Conservation (phyloP, 1,140 invertebrate genomes). For the Aplysia californica region DNA sequence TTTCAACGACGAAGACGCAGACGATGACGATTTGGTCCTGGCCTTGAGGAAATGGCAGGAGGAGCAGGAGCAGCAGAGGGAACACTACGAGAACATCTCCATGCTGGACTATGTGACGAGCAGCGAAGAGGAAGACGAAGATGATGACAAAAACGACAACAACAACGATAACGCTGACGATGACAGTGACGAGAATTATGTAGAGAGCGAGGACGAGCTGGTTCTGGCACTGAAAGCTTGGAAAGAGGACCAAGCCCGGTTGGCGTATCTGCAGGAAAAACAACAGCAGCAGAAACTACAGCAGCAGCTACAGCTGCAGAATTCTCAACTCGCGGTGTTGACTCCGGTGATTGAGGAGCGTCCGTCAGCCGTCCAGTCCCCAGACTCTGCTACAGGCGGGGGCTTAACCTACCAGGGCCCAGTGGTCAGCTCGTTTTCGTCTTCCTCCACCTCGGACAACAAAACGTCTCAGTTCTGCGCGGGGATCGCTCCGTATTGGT, state of each 20-base stretch:
- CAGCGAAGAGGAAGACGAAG: constrained; percentile 14
- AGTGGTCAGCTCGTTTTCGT: too few relatives aligned
- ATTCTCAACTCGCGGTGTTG: too few relatives aligned
- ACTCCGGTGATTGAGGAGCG: too few relatives aligned
- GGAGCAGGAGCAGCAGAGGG: constrained; percentile 7
- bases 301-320: too few relatives aligned
- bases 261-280: background rate
- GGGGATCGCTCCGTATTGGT: constrained; percentile 3
- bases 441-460: too few relatives aligned
- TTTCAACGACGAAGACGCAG: constrained; percentile 11
- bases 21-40: constrained; percentile 21
- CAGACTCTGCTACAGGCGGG: too few relatives aligned
- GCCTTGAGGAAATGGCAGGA: constrained; percentile 24
- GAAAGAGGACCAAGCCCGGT: constrained; percentile 12
- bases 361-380: too few relatives aligned
- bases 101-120: constrained; percentile 28
- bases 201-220: constrained; percentile 23
- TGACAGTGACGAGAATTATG: too few relatives aligned
- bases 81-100: constrained; percentile 19
- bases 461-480: too few relatives aligned
- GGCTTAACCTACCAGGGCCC: too few relatives aligned
- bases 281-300: constrained; percentile 17
- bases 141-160: constrained; percentile 16
- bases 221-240: constrained; percentile 13
- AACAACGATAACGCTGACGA: background rate